Percentiles rank a stretch among this genome's conserved stretches.
Conservation (phyloP, 2,888 invertebrate species). For the Caenorhabditis sinica region DNA sequence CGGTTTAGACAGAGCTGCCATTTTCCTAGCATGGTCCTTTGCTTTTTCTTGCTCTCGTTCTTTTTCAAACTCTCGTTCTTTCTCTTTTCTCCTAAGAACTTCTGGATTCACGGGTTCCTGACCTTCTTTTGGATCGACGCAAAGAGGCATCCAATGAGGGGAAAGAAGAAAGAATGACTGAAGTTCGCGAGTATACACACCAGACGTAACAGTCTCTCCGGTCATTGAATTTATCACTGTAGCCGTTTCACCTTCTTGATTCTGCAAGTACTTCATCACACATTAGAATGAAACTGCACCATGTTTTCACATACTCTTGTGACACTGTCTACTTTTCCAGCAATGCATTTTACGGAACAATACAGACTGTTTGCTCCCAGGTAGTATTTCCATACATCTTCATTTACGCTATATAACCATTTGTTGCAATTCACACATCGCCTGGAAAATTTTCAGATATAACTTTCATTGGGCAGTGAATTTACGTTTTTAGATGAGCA, state of each 20-base stretch:
- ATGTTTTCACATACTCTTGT: neutral
- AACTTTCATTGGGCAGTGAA: neutral
- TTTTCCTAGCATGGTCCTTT: conserved; percentile 13
- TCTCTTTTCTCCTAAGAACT: conserved; percentile 31
- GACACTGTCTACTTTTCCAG: conserved; percentile 41
- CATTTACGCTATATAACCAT: conserved; percentile 12
- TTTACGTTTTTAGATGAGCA: conserved; percentile 46
- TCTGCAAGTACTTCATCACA: conserved; percentile 5
- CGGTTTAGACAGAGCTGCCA: conserved; percentile 23
- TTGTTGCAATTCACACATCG: conserved; percentile 61
- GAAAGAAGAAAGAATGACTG: conserved; percentile 59
- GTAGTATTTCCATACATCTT: conserved; percentile 35
- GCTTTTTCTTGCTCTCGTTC: conserved; percentile 15
- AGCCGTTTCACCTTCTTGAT: conserved; percentile 46
- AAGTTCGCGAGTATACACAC: conserved; percentile 58
- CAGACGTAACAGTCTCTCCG: conserved; percentile 42
- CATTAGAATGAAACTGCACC: no score
- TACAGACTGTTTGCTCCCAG: conserved; percentile 54
- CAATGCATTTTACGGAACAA: conserved; percentile 62
- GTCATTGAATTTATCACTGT: conserved; percentile 56
- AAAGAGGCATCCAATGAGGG: conserved; percentile 57
- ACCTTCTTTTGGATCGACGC: neutral
- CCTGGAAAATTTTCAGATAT: conserved; percentile 26
- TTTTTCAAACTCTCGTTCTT: conserved; percentile 15
- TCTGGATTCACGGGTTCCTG: conserved; percentile 12